These are phyloP conservation scores for Melikaiella ostensackeni DNA, from an alignment of 2,888 invertebrate species.

Conservation along the genomic window DNA sequence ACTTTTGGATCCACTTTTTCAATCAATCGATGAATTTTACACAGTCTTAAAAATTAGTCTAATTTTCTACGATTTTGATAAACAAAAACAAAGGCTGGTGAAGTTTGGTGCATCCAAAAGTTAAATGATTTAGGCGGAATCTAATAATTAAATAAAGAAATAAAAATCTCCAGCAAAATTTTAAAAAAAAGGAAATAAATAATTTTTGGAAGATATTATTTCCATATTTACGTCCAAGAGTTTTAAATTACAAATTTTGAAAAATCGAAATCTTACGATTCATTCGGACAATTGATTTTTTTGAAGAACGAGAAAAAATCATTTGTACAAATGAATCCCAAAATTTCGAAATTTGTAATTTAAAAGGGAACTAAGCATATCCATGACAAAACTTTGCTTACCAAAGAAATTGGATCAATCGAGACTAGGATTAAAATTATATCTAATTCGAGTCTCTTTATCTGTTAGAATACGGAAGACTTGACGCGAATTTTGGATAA, in stretches of 20 bases:
- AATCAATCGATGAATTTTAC: not conserved
- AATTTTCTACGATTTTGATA: slow-evolving; percentile 9
- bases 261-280: too few species aligned
- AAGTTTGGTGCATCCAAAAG: slow-evolving; percentile 11
- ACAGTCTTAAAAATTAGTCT: not conserved
- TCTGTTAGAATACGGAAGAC: slow-evolving; percentile 34
- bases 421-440: slow-evolving; percentile 14
- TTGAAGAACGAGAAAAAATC: too few species aligned
- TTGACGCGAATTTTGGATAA: slow-evolving; percentile 18
- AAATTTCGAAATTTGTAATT: too few species aligned
- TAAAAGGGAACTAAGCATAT: slow-evolving; percentile 62
- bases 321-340: too few species aligned
- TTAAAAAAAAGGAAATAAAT: slow-evolving; percentile 41
- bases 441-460: slow-evolving; percentile 21
- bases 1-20: slow-evolving; percentile 5
- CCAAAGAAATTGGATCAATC: slow-evolving; percentile 55
- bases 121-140: slow-evolving; percentile 33
- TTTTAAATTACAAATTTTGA: too few species aligned
- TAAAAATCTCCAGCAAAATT: slow-evolving; percentile 57
- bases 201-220: too few species aligned
- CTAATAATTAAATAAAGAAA: slow-evolving; percentile 56
- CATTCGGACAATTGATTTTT: too few species aligned
- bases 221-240: too few species aligned
- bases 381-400: slow-evolving; percentile 62
- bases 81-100: not conserved